A percentile compares a stretch with the other conserved stretches of the same genome.
phyloP scores from a whole-genome alignment of 2,113 vertebrate species.

The Peromyscus leucopus region DNA sequence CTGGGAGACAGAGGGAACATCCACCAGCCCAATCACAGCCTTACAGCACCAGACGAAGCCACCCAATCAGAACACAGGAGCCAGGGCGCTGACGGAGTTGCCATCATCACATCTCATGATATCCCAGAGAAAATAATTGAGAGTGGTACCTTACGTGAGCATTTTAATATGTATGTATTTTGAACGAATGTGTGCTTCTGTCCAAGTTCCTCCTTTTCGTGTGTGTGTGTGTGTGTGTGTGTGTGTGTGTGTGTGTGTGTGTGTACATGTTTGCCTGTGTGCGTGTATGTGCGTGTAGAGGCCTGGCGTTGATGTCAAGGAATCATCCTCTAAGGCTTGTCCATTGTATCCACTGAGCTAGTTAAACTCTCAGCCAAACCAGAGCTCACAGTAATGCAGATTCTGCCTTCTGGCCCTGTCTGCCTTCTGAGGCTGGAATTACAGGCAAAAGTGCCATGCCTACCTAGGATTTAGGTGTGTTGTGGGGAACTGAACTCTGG shows the following conservation, averaged over 20 bases:
- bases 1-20: background rate
- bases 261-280: background rate
- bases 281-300: too few relatives aligned
- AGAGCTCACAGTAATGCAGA: background rate
- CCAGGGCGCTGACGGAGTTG: background rate
- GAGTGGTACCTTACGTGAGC: background rate
- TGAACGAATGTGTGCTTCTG: background rate
- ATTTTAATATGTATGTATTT: conserved; percentile 5
- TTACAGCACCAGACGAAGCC: background rate
- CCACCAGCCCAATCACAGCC: background rate
- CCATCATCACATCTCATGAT: background rate
- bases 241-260: background rate
- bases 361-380: background rate
- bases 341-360: background rate
- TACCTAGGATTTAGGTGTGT: background rate
- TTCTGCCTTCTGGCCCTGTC: background rate
- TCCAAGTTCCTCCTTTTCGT: background rate
- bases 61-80: background rate
- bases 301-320: background rate
- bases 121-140: background rate
- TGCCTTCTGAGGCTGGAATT: background rate
- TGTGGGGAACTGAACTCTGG: background rate
- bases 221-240: background rate
- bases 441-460: background rate
- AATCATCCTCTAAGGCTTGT: background rate